phyloP scores from a whole-genome alignment of 2,888 invertebrate species.

The Acanthopleura granulata region DNA sequence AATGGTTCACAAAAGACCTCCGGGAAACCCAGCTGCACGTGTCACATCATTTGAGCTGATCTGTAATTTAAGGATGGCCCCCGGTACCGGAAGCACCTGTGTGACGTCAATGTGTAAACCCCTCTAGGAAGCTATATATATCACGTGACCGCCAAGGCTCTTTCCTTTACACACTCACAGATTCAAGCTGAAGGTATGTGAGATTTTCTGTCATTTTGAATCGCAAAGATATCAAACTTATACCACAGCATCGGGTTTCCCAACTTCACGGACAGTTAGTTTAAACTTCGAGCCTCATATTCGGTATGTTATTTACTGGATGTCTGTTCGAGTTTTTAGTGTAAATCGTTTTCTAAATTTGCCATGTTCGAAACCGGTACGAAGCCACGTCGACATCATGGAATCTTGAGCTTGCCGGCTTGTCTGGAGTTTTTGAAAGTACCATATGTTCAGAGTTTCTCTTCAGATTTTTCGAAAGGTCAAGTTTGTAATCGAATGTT shows the following conservation, averaged over 20 bases:
- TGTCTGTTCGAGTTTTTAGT: neutral
- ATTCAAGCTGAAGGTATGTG: constrained; percentile 31
- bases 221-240: constrained; percentile 10
- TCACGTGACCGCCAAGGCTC: constrained; percentile 46
- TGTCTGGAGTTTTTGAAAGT: no score
- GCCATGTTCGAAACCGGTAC: neutral
- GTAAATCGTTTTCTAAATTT: neutral
- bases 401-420: neutral
- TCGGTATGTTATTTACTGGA: neutral
- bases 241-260: constrained; percentile 22
- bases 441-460: no score
- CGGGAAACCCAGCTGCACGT: no score
- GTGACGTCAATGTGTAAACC: constrained; percentile 50
- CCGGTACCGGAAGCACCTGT: constrained; percentile 9
- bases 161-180: constrained; percentile 49
- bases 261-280: no score
- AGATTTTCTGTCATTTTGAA: constrained; percentile 21
- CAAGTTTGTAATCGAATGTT: no score
- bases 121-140: constrained; percentile 49
- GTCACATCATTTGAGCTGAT: no score
- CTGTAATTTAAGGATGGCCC: constrained; percentile 12
- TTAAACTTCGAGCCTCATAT: neutral
- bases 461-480: no score
- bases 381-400: constrained; percentile 11
- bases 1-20: no score